Evolutionary conservation across 2,113 vertebrate genomes (phyloP).

Genomic region (Tupaia chinensis): DNA sequence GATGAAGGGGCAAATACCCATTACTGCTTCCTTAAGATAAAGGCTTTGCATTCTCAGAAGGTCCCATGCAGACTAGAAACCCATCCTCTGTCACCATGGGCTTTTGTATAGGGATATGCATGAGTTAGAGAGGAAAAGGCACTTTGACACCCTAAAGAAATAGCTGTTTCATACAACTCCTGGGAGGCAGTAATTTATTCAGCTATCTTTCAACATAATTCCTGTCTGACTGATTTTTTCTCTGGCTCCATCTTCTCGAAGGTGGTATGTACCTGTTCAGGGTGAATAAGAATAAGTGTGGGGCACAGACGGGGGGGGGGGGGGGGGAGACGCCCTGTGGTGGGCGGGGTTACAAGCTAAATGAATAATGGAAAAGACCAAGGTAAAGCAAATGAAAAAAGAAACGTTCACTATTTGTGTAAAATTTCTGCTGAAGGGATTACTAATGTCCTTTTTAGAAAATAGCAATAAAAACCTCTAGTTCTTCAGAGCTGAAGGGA

Average conservation of each 20-base stretch:
- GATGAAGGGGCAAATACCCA: background rate
- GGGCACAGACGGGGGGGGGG: background rate
- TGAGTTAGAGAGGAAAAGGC: constrained; percentile 39
- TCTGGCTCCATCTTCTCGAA: constrained; percentile 41
- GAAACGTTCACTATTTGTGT: background rate
- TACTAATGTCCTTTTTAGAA: background rate
- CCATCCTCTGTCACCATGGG: accelerated
- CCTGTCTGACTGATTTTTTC: constrained; percentile 36
- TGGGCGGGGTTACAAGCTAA: background rate
- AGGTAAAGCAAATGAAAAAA: constrained; percentile 22
- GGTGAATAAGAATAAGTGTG: background rate
- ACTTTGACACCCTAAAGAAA: background rate
- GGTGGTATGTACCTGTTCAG: constrained; percentile 36
- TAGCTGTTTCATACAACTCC: constrained; percentile 19
- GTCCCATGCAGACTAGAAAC: background rate
- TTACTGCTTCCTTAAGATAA: background rate
- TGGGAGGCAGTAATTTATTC: constrained; percentile 56
- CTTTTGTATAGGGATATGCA: accelerated
- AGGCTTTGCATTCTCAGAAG: background rate
- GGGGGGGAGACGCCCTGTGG: too few species aligned
- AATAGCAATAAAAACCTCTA: background rate
- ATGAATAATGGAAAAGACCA: constrained; percentile 20
- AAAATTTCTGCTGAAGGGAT: constrained; percentile 34
- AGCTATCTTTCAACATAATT: constrained; percentile 63
- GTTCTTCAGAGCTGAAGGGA: background rate